These are phyloP conservation scores for Acleris laterana DNA, from an alignment of 2,888 invertebrate genomes.

Conservation along the genomic window DNA sequence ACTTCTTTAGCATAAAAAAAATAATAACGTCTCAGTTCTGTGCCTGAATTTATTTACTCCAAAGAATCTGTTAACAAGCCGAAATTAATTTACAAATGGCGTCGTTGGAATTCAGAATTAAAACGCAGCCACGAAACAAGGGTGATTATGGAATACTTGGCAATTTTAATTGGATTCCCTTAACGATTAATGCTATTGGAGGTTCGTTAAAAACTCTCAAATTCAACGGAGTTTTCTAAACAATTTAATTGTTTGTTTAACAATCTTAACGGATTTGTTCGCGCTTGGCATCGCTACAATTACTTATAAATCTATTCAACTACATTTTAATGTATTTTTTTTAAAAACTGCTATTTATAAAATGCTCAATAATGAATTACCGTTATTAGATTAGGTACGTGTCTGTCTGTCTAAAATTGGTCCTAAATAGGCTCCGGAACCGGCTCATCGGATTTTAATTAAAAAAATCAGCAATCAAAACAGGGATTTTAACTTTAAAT, in stretches of 20 bases:
- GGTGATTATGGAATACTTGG: conserved; percentile 37
- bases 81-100: conserved; percentile 62
- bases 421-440: too few relatives aligned
- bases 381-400: too few relatives aligned
- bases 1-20: background rate
- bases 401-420: too few relatives aligned
- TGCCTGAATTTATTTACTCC: conserved; percentile 16
- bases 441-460: too few relatives aligned
- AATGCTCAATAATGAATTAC: too few relatives aligned
- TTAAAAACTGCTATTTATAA: too few relatives aligned
- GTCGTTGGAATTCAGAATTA: conserved; percentile 30
- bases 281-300: background rate
- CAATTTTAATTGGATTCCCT: conserved; percentile 49
- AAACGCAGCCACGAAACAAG: conserved; percentile 31
- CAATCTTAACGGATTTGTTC: background rate
- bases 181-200: conserved; percentile 46
- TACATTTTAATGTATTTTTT: too few relatives aligned
- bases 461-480: too few relatives aligned
- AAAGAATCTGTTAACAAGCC: conserved; percentile 52
- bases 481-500: too few relatives aligned
- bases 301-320: too few relatives aligned
- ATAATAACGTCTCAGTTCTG: conserved; percentile 3
- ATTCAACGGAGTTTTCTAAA: conserved; percentile 34
- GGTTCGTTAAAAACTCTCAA: conserved; percentile 50
- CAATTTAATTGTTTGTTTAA: conserved; percentile 18